Conservation (phyloP, 1,140 invertebrate genomes). For the Helicoverpa armigera region DNA sequence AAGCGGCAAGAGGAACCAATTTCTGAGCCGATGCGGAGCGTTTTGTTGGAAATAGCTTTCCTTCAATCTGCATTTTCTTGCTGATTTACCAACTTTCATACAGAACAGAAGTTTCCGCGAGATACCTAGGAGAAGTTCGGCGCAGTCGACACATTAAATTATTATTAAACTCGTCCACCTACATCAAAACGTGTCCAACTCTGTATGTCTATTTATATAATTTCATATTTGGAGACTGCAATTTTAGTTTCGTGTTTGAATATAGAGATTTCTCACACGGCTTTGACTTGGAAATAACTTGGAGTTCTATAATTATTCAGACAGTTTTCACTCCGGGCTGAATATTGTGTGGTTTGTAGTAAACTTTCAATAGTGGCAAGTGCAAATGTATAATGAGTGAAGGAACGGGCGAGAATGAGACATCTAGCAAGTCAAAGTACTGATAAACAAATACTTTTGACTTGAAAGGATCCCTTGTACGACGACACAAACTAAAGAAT, state of each 20-base stretch:
- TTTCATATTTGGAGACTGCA: conserved; percentile 9
- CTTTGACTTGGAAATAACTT: conserved; percentile 5
- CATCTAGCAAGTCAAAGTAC: too few species aligned
- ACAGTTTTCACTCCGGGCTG: background rate
- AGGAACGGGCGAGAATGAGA: too few species aligned
- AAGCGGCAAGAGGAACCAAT: conserved; percentile 83
- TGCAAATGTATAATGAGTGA: too few species aligned
- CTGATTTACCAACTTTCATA: conserved; percentile 86
- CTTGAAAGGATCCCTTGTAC: too few species aligned
- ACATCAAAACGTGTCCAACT: conserved; percentile 45
- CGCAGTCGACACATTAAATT: conserved; percentile 75
- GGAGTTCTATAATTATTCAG: background rate
- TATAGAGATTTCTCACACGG: background rate
- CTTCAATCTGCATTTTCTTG: conserved; percentile 86
- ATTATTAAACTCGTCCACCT: conserved; percentile 68
- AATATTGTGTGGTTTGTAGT: too few species aligned
- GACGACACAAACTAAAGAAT: too few species aligned
- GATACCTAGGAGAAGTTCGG: conserved; percentile 67
- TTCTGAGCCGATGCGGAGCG: conserved; percentile 83
- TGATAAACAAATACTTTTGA: too few species aligned
- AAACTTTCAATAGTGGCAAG: too few species aligned
- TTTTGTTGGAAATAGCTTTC: conserved; percentile 86
- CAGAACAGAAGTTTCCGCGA: conserved; percentile 71
- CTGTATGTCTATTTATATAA: conserved; percentile 14
- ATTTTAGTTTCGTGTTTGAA: conserved; percentile 21